Base-by-base conservation (phyloP, 2,888 invertebrate genomes). In the Priocnemis perturbator region DNA sequence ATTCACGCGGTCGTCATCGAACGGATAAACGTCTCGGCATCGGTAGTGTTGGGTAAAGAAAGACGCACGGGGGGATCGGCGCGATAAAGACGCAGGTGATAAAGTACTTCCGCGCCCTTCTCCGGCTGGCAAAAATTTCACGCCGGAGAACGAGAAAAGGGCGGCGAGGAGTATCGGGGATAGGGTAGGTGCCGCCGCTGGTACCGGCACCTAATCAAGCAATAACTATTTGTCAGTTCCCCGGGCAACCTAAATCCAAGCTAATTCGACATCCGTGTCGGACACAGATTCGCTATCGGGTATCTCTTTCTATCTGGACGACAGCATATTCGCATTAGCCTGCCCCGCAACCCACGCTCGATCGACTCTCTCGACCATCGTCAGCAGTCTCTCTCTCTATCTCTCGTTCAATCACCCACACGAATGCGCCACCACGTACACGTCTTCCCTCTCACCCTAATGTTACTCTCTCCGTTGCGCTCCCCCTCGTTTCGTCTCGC, bases 241-340 rank as follows among this genome's bases (percentile, higher is more conserved):
- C 85, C 82, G 85, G 86, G 86, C 88, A 88, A 88, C 87, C 88
- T 88, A 88, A 88, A 89, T 88, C 87, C 88, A 86, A 87, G 89
- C 89, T 89, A 89, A 89, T 89, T 89, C 88, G 88, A 89, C 88
- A 89, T 88, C 89, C 88, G 86, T 89, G 89, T 89, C 88, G 88
- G 85, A 89, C 89, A 88, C 88, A 87, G 88, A 89, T 89, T 89
- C 86, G 85, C 88, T 89, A 89, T 89, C 89, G 85, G 84, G 81
- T 88, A 88, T 89, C 89, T 89, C 88, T 89, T 88, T 89, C 89
- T 89, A 89, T 89, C 88, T 86, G 88, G 86, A 86, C 88, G 85
- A 89, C 89, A 89, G 87, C 89, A 88, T 88, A 89, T 89, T 88
- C 88, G 88, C 89, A 89, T 89, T 89, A 89, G 88, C 87, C 86